phyloP scores from a whole-genome alignment of 2,888 invertebrate species.

The Tachina lurida region DNA sequence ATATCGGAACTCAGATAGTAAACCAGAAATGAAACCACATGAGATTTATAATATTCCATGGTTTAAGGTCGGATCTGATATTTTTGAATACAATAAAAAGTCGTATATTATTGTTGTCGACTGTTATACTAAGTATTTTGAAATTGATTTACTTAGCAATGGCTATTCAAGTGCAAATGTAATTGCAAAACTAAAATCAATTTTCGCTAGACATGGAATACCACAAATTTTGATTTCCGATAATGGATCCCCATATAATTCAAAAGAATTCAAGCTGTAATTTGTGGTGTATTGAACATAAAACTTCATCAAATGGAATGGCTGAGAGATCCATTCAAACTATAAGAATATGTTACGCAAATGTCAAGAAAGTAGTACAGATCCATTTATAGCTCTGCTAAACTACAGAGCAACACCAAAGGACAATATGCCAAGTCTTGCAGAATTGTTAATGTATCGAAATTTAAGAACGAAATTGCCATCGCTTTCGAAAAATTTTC shows the following conservation, averaged over 20 bases:
- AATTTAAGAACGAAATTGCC: no score
- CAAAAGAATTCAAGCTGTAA: background rate
- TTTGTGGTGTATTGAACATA: background rate
- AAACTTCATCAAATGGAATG: constrained; percentile 9
- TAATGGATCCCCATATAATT: background rate
- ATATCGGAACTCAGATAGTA: no score
- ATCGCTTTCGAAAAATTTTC: no score
- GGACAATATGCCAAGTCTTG: no score
- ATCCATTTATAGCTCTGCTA: no score
- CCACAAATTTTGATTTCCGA: constrained; percentile 2
- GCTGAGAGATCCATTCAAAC: background rate
- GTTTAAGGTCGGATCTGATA: background rate
- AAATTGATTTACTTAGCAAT: background rate
- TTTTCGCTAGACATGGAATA: constrained; percentile 10
- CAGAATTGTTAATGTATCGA: no score
- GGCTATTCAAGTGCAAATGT: background rate
- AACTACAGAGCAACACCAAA: no score
- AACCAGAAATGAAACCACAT: no score
- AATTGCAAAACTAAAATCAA: background rate
- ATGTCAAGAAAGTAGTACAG: constrained; percentile 1
- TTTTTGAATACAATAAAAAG: constrained; percentile 7
- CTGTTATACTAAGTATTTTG: background rate
- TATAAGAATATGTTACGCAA: background rate
- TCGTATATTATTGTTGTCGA: background rate
- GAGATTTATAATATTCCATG: no score